phyloP scores from a whole-genome alignment of 2,888 invertebrate species.

The Eugnorisma glareosa region DNA sequence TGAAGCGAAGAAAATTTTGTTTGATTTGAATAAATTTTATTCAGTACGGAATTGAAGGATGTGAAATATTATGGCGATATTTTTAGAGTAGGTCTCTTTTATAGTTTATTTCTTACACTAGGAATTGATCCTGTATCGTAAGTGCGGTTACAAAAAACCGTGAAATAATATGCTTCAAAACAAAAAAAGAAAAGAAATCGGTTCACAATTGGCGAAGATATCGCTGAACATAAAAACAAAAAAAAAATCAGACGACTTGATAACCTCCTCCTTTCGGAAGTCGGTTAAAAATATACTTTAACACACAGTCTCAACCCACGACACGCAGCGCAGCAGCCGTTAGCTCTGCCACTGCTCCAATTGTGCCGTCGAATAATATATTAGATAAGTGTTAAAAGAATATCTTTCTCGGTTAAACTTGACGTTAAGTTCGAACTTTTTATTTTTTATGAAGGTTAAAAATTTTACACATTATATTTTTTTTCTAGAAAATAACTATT shows the following conservation, averaged over 20 bases:
- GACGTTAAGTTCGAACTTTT: neutral
- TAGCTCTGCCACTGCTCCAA: neutral
- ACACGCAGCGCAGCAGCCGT: neutral
- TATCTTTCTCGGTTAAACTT: neutral
- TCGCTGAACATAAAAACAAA: no score
- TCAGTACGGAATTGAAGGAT: neutral
- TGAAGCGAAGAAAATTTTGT: neutral
- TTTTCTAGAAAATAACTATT: no score
- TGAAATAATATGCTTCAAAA: no score
- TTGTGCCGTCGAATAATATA: neutral
- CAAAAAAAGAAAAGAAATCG: no score
- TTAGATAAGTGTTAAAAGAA: neutral
- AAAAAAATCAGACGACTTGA: no score
- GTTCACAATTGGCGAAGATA: no score
- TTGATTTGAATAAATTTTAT: conserved; percentile 7
- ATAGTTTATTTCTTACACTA: neutral
- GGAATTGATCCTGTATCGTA: neutral
- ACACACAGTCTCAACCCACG: no score
- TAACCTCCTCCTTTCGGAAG: no score
- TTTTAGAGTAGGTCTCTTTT: neutral
- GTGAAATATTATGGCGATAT: neutral
- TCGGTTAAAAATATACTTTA: no score
- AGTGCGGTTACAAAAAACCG: no score
- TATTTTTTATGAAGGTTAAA: neutral
- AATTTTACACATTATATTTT: neutral